Base-by-base conservation (phyloP, 1,140 invertebrate genomes). In the Calephelis virginiensis region DNA sequence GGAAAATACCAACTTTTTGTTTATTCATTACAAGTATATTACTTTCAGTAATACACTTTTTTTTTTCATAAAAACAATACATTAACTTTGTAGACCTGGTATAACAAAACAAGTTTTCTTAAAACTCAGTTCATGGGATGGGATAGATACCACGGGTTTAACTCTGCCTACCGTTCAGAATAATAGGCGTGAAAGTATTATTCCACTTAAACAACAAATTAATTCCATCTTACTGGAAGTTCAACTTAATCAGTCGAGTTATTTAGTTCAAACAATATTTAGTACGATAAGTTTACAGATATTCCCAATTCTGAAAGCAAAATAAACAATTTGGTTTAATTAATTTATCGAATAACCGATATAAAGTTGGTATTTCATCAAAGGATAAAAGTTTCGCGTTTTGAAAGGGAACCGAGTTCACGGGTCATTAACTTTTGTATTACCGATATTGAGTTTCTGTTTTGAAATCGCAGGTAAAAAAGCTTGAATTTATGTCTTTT, bases 301-400 rank as follows among this genome's bases (percentile, higher is more conserved):
- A 59, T 37, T 59, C 37, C 28, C n/a, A 0, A n/a, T 59, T 37
- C 6, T 43, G 40, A 43, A 43, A 43, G 8, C 40, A 43, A 9
- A 8, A 43, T 43, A 43, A 38, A 7, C 37, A 12, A 59, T 59
- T 59, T 40, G 9, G 11, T 38, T 59, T 59, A 59, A 59, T 59
- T 37, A 38, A n/a, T 59, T 59, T 59, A 59, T 59, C 37, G 10
- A 56, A 56, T 59, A 59, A 37, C 53, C 37, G 5, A 37, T 12
- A 59, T 59, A 38, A 59, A 59, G 28, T 6, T 38, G 28, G 53
- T 38, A 59, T 59, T n/a, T n/a, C 53, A 59, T 37, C 53, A 59
- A 59, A 38, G 53, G 53, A 59, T 59, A 59, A 28, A 59, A 59
- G 53, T 59, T 59, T 59, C 37, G 37, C 17, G 12, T n/a, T 38